phyloP scores from a whole-genome alignment of 1,140 invertebrate genomes.

The Hypsibius dujardini region DNA sequence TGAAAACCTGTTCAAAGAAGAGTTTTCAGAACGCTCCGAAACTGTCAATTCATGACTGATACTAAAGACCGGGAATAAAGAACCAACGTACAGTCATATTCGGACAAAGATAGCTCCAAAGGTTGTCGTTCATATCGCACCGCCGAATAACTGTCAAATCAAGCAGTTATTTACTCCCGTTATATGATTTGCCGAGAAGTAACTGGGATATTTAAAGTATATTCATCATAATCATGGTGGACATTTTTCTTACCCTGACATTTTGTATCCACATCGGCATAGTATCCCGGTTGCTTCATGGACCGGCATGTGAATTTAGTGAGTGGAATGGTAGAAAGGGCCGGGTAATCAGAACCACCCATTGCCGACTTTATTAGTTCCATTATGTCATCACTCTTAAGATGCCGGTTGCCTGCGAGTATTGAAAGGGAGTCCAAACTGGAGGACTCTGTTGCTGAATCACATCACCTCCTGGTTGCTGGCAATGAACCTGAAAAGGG shows the following conservation, averaged over 20 bases:
- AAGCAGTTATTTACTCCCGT: not conserved
- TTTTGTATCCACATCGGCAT: not conserved
- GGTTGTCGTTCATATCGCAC: not conserved
- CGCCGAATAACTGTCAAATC: not conserved
- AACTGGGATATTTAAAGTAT: not conserved
- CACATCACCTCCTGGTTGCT: not conserved
- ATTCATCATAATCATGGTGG: not conserved
- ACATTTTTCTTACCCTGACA: conserved; percentile 1
- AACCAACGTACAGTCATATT: not conserved
- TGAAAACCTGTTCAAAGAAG: too few relatives aligned
- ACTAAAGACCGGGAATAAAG: not conserved
- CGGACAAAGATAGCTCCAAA: not conserved
- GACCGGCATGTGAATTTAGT: not conserved
- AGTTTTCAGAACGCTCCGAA: too few relatives aligned
- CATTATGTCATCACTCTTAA: not conserved
- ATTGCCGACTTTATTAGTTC: not conserved
- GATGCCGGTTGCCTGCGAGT: not conserved
- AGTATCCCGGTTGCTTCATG: not conserved
- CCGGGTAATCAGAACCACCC: not conserved
- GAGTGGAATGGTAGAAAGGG: not conserved
- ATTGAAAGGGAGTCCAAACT: not conserved
- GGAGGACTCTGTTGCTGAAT: not conserved
- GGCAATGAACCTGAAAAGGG: not conserved
- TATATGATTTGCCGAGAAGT: not conserved
- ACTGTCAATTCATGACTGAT: too few relatives aligned